Base-by-base conservation (phyloP, 1,140 invertebrate species). In the Drosophila oshimai region DNA sequence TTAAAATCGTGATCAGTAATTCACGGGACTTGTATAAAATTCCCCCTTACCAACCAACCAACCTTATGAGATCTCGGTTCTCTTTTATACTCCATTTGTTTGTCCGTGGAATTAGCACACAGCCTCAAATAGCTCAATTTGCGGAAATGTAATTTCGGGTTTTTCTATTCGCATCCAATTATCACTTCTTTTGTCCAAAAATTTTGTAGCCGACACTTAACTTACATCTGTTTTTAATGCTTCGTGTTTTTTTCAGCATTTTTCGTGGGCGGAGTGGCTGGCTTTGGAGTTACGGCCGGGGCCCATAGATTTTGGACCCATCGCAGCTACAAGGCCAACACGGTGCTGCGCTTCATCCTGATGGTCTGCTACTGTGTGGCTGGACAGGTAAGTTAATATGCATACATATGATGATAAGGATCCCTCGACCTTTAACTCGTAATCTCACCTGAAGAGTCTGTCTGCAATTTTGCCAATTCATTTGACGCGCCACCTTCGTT, bases 301-400 rank as follows among this genome's bases (percentile, higher is more conserved):
- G 95, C 93, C 1, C 97, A 98, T 91, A 93, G 97, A 13, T 93
- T 95, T 15, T 98, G 96, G 96, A 93, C 95, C 20, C 97, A 98
- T 91, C 92, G 94, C 53, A 93, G 96, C 3, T 98, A 95, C 90
- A 97, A 97, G 92, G 97, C 97, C 2, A 95, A 93, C 61, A 62
- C 93, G 12, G 95, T 96, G 0, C 89, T 97, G 6, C 92, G 95
- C 62, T 92, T 95, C 7, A 91, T 97, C 37, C 89, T 98, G 5
- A 92, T 95, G 44, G 26, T 95, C 4, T 93, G 93, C 65, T 95
- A 95, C 71, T 94, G 94, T 7, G 88, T 95, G 4, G 93, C 96
- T 50, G 95, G 96, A 62, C 95, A 97, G 84, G 89, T 90, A 62
- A 84, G 69, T 67, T 54, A 33, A 4, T n/a, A 41, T 29, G 44